phyloP scores from a whole-genome alignment of 2,113 vertebrate species.

The Eleginops maclovinus region DNA sequence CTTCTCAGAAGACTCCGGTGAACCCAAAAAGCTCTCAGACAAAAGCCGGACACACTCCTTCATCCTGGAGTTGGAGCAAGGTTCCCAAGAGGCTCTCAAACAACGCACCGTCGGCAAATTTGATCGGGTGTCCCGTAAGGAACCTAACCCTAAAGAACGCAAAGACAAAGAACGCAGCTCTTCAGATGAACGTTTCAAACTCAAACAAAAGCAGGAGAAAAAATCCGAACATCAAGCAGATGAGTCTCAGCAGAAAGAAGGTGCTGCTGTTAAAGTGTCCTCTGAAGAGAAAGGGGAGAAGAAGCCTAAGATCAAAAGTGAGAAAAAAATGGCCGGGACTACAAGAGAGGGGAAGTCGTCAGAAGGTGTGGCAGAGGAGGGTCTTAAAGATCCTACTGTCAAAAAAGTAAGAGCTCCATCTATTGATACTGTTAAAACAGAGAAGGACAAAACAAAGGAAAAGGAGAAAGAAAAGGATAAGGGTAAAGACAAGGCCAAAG shows the following conservation, averaged over 20 bases:
- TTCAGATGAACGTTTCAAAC: slow-evolving; percentile 88
- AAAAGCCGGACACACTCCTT: slow-evolving; percentile 84
- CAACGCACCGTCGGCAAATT: slow-evolving; percentile 86
- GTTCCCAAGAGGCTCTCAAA: slow-evolving; percentile 86
- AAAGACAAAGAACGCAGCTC: slow-evolving; percentile 87
- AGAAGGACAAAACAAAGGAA: slow-evolving; percentile 74
- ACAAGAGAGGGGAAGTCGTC: slow-evolving; percentile 84
- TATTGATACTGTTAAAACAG: slow-evolving; percentile 81
- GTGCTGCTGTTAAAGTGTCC: slow-evolving; percentile 75
- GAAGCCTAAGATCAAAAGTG: slow-evolving; percentile 89
- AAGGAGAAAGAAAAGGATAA: slow-evolving; percentile 83
- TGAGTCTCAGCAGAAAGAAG: slow-evolving; percentile 84
- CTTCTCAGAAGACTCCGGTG: slow-evolving; percentile 84
- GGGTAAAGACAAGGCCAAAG: slow-evolving; percentile 80
- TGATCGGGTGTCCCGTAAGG: slow-evolving; percentile 88
- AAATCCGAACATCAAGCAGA: slow-evolving; percentile 79
- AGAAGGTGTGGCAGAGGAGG: slow-evolving; percentile 84
- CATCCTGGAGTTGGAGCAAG: slow-evolving; percentile 85
- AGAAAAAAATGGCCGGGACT: slow-evolving; percentile 84
- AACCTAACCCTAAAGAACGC: slow-evolving; percentile 85
- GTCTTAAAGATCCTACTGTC: slow-evolving; percentile 82
- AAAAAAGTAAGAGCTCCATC: slow-evolving; percentile 84
- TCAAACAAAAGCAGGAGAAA: slow-evolving; percentile 87
- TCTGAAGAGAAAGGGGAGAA: slow-evolving; percentile 90
- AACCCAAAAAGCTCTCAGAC: slow-evolving; percentile 86